Percentiles rank a stretch among this genome's conserved stretches.
Evolutionary conservation across 1,140 invertebrate species (phyloP).

Genomic region (Triops cancriformis): DNA sequence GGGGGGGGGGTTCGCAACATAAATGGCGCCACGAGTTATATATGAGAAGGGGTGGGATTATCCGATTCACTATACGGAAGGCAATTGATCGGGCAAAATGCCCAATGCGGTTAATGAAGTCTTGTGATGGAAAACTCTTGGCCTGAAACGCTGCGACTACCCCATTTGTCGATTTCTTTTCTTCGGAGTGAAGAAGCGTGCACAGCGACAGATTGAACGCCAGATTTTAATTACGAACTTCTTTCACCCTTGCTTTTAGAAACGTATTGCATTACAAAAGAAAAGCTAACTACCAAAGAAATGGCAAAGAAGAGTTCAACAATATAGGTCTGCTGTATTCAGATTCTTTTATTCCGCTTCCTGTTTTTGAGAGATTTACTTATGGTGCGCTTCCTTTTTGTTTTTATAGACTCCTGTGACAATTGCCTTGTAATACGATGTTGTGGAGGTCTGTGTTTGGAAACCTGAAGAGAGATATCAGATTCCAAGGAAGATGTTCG

Average conservation of each 20-base stretch:
- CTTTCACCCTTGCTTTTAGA: neutral
- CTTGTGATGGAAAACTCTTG: neutral
- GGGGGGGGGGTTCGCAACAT: neutral
- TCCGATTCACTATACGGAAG: neutral
- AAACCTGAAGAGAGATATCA: no score
- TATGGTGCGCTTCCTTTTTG: no score
- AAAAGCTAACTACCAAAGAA: neutral
- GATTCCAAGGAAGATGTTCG: no score
- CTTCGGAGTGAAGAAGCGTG: neutral
- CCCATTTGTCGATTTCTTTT: neutral
- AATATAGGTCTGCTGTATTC: no score
- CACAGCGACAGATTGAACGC: neutral
- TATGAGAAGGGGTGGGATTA: neutral
- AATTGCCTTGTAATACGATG: no score
- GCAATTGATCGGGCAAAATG: slow-evolving; percentile 5
- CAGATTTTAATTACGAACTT: neutral
- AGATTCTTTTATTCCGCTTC: no score
- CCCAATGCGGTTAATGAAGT: slow-evolving; percentile 10
- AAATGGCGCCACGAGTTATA: neutral
- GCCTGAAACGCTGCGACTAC: neutral
- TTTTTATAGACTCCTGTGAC: no score
- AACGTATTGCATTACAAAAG: neutral
- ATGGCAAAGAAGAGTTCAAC: no score
- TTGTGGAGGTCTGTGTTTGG: no score
- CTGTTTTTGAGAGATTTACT: no score